Evolutionary conservation across 2,113 vertebrate species (phyloP), one percentile per base, ranked within the genome.

Genomic region (Pelvicachromis taeniatus): DNA sequence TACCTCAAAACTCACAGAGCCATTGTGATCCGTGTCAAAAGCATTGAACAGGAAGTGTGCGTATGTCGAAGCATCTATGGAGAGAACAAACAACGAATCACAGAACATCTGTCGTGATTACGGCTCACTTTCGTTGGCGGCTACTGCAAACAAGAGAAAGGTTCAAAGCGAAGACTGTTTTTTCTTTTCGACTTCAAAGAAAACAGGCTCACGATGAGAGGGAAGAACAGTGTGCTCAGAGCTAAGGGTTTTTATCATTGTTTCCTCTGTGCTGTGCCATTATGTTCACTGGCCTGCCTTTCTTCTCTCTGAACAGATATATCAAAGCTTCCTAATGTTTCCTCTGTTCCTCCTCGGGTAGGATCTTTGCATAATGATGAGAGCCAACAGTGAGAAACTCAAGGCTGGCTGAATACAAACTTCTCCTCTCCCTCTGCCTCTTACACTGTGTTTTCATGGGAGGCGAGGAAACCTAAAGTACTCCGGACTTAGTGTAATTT

Each of bases 1-100:
- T 95, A 99, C 99, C 97, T 99, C 98, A 92, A 99, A 99, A 96
- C 97, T 99, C 95, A 99, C 97, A 93, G 97, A 97, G 94, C 98
- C 98, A 26, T 99, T 99, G 95, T 99, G 98, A 94, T 99, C 98
- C 5, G 97, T 98, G 95, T 99, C 99, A 40, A 99, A 99, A 7
- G 99, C 98, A 55, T 99, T 98, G 95, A 99, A 99, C 85, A 99
- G 97, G 95, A 99, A 99, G 87, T 99, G 99, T 85, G 98, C 99
- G 7, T 99, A 99, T 11, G 97, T 99, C 14, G 98, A 98, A 9
- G 98, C 98, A 93, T 99, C 99, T 99, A 90, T 38, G 95, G 96
- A 85, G 92, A 94, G 26, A 82, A 50, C 23, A 80, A 80, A 78
- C 40, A 83, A 35, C 9, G 31, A 31, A 75, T 26, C 8, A 63